Percentiles rank a stretch among this genome's conserved stretches.
Evolutionary conservation across 2,888 invertebrate genomes (phyloP).

Genomic region (Pteria penguin): DNA sequence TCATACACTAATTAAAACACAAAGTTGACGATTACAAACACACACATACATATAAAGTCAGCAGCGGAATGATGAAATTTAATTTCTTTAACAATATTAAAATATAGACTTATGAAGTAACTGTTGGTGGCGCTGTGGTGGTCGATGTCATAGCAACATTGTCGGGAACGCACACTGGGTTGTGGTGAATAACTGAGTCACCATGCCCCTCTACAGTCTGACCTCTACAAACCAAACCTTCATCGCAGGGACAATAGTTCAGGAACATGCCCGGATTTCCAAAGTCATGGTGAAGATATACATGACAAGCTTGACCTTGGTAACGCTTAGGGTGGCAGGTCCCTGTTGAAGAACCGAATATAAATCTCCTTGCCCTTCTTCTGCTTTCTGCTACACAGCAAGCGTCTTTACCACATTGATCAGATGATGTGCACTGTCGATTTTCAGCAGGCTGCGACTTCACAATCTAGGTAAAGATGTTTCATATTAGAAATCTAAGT

Average conservation of each 20-base stretch:
- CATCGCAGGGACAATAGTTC: conserved; percentile 50
- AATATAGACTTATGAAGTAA: no score
- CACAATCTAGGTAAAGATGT: no score
- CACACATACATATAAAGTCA: no score
- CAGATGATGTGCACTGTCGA: conserved; percentile 41
- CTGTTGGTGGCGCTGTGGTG: not conserved
- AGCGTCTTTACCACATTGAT: conserved; percentile 49
- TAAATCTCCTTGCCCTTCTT: conserved; percentile 38
- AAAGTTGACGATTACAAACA: no score
- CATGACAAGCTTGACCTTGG: conserved; percentile 54
- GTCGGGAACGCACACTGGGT: conserved; percentile 50
- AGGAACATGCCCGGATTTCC: conserved; percentile 45
- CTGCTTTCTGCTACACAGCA: conserved; percentile 55
- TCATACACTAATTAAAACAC: no score
- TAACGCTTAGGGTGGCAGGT: conserved; percentile 48
- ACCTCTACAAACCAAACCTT: conserved; percentile 47
- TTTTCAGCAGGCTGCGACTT: no score
- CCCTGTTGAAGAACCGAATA: conserved; percentile 49
- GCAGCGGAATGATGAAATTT: no score
- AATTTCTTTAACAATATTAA: no score
- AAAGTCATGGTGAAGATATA: conserved; percentile 41
- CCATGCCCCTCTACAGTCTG: conserved; percentile 44
- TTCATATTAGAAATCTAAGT: no score
- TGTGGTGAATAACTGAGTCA: conserved; percentile 45
- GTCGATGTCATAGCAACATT: not conserved